Percentiles rank a stretch among this genome's conserved stretches.
Evolutionary conservation across 2,113 vertebrate genomes (phyloP).

Genomic region (Dascyllus trimaculatus): DNA sequence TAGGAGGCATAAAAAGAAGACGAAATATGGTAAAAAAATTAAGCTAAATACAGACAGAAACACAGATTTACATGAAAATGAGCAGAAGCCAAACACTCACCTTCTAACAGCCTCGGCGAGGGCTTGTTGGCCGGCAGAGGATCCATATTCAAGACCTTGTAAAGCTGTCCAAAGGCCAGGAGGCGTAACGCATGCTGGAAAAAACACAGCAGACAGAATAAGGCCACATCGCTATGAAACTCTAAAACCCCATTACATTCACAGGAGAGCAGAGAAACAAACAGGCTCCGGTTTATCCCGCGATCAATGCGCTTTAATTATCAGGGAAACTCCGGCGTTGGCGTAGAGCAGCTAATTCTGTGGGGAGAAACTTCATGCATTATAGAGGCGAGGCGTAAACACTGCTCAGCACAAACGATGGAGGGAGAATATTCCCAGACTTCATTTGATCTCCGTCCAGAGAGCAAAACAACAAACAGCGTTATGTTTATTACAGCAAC

Average conservation of each 20-base stretch:
- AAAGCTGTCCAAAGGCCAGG: slow-evolving; percentile 79
- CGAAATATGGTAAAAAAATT: background rate
- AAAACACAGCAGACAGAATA: slow-evolving; percentile 33
- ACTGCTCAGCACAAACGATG: background rate
- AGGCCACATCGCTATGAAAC: slow-evolving; percentile 13
- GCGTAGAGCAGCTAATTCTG: slow-evolving; percentile 11
- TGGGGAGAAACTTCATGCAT: slow-evolving; percentile 32
- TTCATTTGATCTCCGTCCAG: slow-evolving; percentile 21
- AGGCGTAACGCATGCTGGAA: slow-evolving; percentile 79
- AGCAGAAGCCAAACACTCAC: slow-evolving; percentile 39
- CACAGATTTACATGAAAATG: slow-evolving; percentile 1
- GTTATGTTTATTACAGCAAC: too few relatives aligned
- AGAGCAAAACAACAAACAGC: slow-evolving; percentile 41
- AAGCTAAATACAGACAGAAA: background rate
- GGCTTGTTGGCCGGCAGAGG: slow-evolving; percentile 69
- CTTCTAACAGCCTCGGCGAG: slow-evolving; percentile 56
- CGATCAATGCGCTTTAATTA: slow-evolving; percentile 49
- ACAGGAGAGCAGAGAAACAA: background rate
- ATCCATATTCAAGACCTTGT: slow-evolving; percentile 80
- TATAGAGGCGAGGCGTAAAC: slow-evolving; percentile 8
- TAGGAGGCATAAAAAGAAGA: background rate
- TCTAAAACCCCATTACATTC: background rate
- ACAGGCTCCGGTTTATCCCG: slow-evolving; percentile 16
- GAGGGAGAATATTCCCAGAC: slow-evolving; percentile 29
- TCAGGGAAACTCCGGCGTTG: slow-evolving; percentile 8